Conservation (phyloP, 2,888 invertebrate species). For the Coelopa pilipes region DNA sequence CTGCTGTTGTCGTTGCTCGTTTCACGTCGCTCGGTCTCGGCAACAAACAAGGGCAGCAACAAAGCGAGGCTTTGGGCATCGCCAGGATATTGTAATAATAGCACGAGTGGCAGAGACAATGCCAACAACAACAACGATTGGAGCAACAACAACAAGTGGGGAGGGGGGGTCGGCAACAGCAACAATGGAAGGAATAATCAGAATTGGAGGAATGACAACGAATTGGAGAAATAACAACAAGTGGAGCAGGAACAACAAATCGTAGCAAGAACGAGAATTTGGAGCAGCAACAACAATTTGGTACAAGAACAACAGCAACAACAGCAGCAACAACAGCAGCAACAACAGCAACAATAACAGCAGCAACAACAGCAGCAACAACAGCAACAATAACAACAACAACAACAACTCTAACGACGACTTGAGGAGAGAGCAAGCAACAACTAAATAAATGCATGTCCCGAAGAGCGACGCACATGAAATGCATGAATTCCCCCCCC, state of each 20-base stretch:
- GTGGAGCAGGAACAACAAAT: too few species aligned
- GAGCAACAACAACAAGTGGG: not conserved
- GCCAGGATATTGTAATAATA: too few species aligned
- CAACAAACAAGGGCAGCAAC: too few species aligned
- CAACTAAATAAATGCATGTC: constrained; percentile 27
- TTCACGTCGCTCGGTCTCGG: too few species aligned
- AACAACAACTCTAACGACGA: not conserved
- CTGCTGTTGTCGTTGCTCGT: too few species aligned
- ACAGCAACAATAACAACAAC: not conserved
- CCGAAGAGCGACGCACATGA: not conserved
- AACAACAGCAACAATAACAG: constrained; percentile 9
- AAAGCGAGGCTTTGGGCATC: not conserved
- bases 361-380: not conserved
- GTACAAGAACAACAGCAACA: not conserved
- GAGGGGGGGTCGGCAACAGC: too few species aligned
- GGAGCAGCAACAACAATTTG: too few species aligned
- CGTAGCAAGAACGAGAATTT: too few species aligned
- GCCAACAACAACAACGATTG: not conserved
- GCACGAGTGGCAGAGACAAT: too few species aligned
- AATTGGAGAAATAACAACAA: too few species aligned
- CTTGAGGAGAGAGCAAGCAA: not conserved
- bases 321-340: not conserved
- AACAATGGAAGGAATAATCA: not conserved
- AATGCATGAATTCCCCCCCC: not conserved
- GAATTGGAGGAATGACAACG: too few species aligned